Conservation (phyloP, 2,113 vertebrate genomes). For the Pterocles gutturalis region DNA sequence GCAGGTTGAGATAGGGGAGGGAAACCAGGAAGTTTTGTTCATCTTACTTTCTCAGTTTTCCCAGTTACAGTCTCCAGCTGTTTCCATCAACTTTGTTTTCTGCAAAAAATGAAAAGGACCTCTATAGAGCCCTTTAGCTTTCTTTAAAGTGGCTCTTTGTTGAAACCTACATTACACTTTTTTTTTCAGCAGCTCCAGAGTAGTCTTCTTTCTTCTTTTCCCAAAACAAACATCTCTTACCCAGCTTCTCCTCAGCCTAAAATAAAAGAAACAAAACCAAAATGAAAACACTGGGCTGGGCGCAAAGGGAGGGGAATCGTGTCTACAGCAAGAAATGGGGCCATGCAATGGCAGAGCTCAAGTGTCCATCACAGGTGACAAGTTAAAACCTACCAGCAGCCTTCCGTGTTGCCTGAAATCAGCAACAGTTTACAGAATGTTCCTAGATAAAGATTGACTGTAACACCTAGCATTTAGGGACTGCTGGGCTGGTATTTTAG, state of each 20-base stretch:
- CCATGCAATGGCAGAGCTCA: fast-evolving
- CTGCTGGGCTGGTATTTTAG: background rate
- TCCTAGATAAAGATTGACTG: background rate
- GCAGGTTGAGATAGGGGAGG: slow-evolving; percentile 44
- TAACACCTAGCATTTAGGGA: background rate
- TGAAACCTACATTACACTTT: slow-evolving; percentile 33
- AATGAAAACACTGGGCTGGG: background rate
- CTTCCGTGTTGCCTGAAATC: background rate
- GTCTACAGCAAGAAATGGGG: background rate
- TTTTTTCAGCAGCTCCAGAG: background rate
- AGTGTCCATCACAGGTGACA: background rate
- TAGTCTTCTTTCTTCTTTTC: slow-evolving; percentile 57
- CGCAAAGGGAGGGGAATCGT: background rate
- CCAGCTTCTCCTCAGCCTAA: background rate
- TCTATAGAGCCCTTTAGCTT: background rate
- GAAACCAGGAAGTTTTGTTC: slow-evolving; percentile 78
- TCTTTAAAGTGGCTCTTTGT: slow-evolving; percentile 60
- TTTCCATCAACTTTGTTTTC: slow-evolving; percentile 64
- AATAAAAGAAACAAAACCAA: background rate
- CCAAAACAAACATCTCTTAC: slow-evolving; percentile 68
- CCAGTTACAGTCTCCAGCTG: slow-evolving; percentile 74
- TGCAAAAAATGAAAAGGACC: background rate
- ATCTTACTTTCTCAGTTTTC: slow-evolving; percentile 69
- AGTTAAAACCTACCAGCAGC: background rate
- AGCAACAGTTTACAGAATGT: background rate